Conservation (phyloP, 1,140 invertebrate species). For the Sogatella furcifera region DNA sequence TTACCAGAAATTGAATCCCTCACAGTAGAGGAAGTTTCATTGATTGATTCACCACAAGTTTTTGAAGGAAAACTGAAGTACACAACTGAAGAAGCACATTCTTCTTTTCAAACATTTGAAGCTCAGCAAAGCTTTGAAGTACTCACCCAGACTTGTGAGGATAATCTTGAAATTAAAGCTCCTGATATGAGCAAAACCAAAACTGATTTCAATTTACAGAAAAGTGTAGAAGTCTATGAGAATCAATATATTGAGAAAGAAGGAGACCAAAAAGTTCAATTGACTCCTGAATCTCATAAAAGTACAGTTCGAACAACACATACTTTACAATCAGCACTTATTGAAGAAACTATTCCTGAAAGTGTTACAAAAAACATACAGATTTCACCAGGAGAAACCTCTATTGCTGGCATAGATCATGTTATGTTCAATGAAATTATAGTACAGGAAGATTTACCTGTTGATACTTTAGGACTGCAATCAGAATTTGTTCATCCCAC, state of each 20-base stretch:
- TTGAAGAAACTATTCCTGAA: constrained; percentile 44
- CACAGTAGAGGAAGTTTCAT: constrained; percentile 40
- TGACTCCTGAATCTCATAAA: constrained; percentile 42
- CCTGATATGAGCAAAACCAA: constrained; percentile 33
- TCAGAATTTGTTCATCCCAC: constrained; percentile 31
- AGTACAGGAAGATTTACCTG: constrained; percentile 38
- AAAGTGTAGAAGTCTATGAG: constrained; percentile 39
- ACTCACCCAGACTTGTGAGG: constrained; percentile 41
- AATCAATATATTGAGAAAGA: constrained; percentile 45
- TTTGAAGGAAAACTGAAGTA: constrained; percentile 42
- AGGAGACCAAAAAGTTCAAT: constrained; percentile 34
- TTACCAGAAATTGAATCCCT: constrained; percentile 42
- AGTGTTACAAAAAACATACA: constrained; percentile 36
- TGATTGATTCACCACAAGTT: constrained; percentile 39
- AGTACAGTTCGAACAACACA: constrained; percentile 40
- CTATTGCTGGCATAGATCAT: constrained; percentile 37
- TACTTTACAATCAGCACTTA: constrained; percentile 41
- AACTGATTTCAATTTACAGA: constrained; percentile 33
- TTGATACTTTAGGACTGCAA: constrained; percentile 34
- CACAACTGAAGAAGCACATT: constrained; percentile 37
- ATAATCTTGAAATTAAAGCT: constrained; percentile 27
- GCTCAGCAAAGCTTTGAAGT: constrained; percentile 45
- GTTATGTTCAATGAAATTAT: constrained; percentile 38
- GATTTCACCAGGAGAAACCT: constrained; percentile 27
- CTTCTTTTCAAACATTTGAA: constrained; percentile 39